Percentiles rank a stretch among this genome's conserved stretches.
Conservation (phyloP, 2,888 invertebrate genomes). For the Eilema griseolum region DNA sequence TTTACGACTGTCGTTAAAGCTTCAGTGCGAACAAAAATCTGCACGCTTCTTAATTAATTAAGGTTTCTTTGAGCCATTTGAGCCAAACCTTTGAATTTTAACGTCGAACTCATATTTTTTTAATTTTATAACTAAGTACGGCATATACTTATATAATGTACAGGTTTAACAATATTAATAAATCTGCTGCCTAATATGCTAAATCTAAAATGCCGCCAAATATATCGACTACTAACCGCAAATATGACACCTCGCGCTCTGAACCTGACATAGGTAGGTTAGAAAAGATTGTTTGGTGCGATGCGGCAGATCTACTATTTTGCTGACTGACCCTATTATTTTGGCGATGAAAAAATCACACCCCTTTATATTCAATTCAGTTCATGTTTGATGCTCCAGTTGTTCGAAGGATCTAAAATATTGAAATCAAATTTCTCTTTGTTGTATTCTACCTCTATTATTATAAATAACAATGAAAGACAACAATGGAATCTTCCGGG, state of each 20-base stretch:
- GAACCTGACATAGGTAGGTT: no score
- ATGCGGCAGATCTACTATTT: no score
- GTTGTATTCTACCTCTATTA: not conserved
- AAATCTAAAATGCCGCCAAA: no score
- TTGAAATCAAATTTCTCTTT: not conserved
- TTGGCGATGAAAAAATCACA: no score
- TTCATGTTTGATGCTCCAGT: not conserved
- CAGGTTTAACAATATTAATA: no score
- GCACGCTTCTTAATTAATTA: conserved; percentile 17
- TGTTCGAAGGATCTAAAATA: not conserved
- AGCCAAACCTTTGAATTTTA: conserved; percentile 5
- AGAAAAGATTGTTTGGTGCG: no score
- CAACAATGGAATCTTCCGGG: not conserved
- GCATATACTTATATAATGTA: no score
- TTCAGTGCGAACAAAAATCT: conserved; percentile 16
- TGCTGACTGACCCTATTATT: no score
- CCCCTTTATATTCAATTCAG: no score
- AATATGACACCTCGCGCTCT: no score
- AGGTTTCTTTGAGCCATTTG: conserved; percentile 1
- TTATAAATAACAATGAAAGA: not conserved
- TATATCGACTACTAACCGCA: no score
- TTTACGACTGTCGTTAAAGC: conserved; percentile 19
- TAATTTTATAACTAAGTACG: not conserved
- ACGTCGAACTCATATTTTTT: conserved; percentile 5
- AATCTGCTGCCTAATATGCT: no score